These are phyloP conservation scores for Pasiphila rectangulata DNA, from an alignment of 2,888 invertebrate species.

Conservation along the genomic window DNA sequence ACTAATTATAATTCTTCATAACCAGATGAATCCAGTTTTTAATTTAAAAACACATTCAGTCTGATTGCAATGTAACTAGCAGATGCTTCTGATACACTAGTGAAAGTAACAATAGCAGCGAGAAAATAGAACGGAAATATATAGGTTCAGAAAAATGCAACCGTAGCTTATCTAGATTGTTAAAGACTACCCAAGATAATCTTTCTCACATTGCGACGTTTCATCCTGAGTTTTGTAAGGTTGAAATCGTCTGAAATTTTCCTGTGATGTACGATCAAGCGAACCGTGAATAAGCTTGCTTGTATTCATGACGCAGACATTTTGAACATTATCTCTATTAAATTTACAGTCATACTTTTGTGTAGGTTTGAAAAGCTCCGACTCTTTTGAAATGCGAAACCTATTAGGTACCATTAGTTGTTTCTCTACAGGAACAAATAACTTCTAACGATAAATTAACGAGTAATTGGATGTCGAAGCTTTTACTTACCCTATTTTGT, in stretches of 20 bases:
- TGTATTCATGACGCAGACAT: constrained; percentile 32
- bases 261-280: constrained; percentile 27
- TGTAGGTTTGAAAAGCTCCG: neutral
- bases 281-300: constrained; percentile 35
- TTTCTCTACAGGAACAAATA: no score
- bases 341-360: constrained; percentile 17
- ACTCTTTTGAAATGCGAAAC: neutral
- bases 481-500: no score
- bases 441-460: no score
- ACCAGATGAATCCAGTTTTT: no score
- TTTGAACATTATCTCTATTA: constrained; percentile 31
- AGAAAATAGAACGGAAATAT: constrained; percentile 1
- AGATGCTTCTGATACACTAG: no score
- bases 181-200: constrained; percentile 26
- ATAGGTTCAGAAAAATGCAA: neutral
- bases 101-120: no score
- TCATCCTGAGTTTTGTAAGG: constrained; percentile 19
- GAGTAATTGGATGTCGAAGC: no score
- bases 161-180: constrained; percentile 12
- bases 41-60: no score
- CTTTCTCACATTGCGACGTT: constrained; percentile 20
- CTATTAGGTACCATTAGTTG: neutral
- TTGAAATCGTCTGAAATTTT: constrained; percentile 31
- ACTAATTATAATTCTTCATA: no score
- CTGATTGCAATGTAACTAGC: no score